Evolutionary conservation across 2,113 vertebrate genomes (phyloP).

Genomic region (Myrmecophaga tridactyla): DNA sequence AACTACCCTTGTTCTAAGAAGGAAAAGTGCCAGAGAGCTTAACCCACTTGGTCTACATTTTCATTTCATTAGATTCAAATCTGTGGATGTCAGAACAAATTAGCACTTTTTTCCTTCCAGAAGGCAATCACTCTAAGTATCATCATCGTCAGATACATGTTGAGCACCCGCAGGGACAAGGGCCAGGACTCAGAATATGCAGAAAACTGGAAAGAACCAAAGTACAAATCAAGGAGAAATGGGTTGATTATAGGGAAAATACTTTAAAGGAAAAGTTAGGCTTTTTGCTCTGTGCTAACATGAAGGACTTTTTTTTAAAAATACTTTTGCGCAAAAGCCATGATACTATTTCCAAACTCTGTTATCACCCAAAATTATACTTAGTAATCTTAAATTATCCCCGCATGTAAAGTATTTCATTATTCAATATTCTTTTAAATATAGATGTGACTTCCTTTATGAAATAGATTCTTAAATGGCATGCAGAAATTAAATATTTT

Average conservation of each 20-base stretch:
- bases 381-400: neutral
- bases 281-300: neutral
- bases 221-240: neutral
- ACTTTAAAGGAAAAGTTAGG: neutral
- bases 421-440: neutral
- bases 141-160: constrained; percentile 14
- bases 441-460: neutral
- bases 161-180: neutral
- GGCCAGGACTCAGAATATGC: neutral
- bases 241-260: constrained; percentile 1
- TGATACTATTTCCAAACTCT: neutral
- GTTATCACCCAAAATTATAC: neutral
- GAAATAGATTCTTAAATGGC: neutral
- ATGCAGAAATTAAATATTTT: neutral
- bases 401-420: neutral
- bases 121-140: constrained; percentile 38
- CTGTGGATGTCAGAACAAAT: constrained; percentile 50
- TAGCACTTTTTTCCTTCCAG: neutral
- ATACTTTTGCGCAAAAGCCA: neutral
- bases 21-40: constrained; percentile 46
- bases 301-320: constrained; percentile 10
- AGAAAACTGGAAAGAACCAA: neutral
- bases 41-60: constrained; percentile 54
- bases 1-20: constrained; percentile 50
- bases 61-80: constrained; percentile 62